These are phyloP conservation scores for Sarcophaga peregrina DNA, from an alignment of 1,140 invertebrate species.

Conservation along the genomic window DNA sequence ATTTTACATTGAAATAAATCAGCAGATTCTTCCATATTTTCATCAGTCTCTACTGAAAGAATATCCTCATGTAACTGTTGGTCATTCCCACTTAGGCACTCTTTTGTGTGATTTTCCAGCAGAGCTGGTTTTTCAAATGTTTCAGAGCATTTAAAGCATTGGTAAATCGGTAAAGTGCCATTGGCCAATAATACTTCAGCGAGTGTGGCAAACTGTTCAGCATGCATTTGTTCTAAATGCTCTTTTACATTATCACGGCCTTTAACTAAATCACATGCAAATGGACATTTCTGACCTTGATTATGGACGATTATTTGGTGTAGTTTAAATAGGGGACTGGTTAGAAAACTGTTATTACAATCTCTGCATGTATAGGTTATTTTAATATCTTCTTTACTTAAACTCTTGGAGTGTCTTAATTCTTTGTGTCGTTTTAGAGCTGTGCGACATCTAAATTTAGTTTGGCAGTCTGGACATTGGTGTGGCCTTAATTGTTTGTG, in stretches of 20 bases:
- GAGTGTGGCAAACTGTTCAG: neutral
- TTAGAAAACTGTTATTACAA: neutral
- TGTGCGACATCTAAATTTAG: constrained; percentile 38
- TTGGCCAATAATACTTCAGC: neutral
- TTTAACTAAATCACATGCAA: neutral
- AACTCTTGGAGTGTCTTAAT: neutral
- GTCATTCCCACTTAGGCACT: neutral
- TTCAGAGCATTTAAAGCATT: neutral
- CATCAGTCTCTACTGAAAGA: constrained; percentile 29
- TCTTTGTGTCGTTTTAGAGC: constrained; percentile 27
- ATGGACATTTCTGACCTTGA: neutral
- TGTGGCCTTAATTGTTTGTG: constrained; percentile 42
- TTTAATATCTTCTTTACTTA: neutral
- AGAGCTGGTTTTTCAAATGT: neutral
- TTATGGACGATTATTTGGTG: constrained; percentile 9
- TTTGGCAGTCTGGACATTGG: constrained; percentile 29
- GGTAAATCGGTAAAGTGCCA: neutral
- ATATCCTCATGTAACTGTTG: neutral
- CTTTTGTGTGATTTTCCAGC: neutral
- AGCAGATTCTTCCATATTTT: neutral
- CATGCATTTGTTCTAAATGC: neutral
- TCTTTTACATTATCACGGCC: neutral
- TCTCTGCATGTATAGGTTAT: neutral
- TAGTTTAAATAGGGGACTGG: neutral
- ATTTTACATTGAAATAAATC: constrained; percentile 42